A percentile compares a stretch with the other conserved stretches of the same genome.
These are phyloP conservation scores for Sphaerophoria taeniata DNA, from an alignment of 2,888 invertebrate genomes.

Conservation along the genomic window DNA sequence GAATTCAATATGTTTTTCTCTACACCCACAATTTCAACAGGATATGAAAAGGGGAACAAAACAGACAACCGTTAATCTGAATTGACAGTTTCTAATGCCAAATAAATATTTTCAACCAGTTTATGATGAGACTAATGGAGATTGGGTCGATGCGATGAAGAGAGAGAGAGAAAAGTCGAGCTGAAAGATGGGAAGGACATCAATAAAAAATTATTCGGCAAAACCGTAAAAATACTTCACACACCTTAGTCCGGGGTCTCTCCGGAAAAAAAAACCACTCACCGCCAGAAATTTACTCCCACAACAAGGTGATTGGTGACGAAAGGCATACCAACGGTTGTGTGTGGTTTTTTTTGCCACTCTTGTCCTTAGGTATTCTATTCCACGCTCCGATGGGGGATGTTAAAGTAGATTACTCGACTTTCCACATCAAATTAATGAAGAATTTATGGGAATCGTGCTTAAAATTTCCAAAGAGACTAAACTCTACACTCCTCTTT, in stretches of 20 bases:
- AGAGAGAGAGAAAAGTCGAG: not conserved
- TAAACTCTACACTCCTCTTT: constrained; percentile 5
- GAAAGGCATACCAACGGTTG: constrained; percentile 2
- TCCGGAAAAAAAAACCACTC: constrained; percentile 23
- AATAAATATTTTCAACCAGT: constrained; percentile 53
- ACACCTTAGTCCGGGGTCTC: constrained; percentile 1
- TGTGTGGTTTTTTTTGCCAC: constrained; percentile 14
- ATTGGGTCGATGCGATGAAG: not conserved
- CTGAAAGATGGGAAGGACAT: constrained; percentile 2
- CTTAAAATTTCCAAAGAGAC: constrained; percentile 77
- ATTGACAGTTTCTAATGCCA: constrained; percentile 65
- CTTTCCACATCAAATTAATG: constrained; percentile 79
- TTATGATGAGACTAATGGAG: constrained; percentile 42
- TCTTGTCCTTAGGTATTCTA: constrained; percentile 55
- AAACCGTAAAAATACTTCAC: constrained; percentile 26
- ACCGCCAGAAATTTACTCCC: constrained; percentile 3
- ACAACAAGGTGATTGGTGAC: constrained; percentile 53
- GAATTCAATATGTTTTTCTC: constrained; percentile 52
- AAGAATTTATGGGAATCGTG: constrained; percentile 79
- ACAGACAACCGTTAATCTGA: constrained; percentile 46
- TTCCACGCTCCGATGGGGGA: constrained; percentile 64
- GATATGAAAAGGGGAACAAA: not conserved
- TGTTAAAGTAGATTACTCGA: constrained; percentile 74
- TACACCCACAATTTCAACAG: not conserved
- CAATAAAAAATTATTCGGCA: constrained; percentile 23